Percentiles rank a stretch among this genome's conserved stretches.
These are phyloP conservation scores for Drosophila pachea DNA, from an alignment of 1,140 invertebrate species.

Conservation along the genomic window DNA sequence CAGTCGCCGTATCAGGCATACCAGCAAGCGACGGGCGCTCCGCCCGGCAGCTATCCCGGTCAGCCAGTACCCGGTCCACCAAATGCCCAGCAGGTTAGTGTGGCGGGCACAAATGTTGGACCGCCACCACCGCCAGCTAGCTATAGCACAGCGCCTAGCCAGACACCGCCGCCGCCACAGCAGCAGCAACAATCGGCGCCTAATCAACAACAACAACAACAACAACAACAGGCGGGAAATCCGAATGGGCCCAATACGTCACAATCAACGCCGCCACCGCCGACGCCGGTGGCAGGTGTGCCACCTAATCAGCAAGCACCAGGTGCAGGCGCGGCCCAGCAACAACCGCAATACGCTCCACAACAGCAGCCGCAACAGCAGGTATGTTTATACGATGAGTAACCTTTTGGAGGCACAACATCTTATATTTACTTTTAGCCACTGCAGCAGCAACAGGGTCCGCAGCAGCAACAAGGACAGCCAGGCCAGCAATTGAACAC, in stretches of 20 bases:
- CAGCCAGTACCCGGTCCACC: slow-evolving; percentile 35
- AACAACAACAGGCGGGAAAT: slow-evolving; percentile 54
- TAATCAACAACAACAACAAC: slow-evolving; percentile 47
- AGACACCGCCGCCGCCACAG: slow-evolving; percentile 69
- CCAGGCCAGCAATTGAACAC: slow-evolving; percentile 35
- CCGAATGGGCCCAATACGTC: slow-evolving; percentile 72
- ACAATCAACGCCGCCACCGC: slow-evolving; percentile 71
- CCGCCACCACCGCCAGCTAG: slow-evolving; percentile 61
- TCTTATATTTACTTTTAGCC: slow-evolving; percentile 19
- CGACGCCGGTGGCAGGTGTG: slow-evolving; percentile 28
- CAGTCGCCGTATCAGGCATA: slow-evolving; percentile 72
- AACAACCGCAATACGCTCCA: slow-evolving; percentile 63
- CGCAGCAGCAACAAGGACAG: slow-evolving; percentile 60
- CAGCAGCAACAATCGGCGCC: slow-evolving; percentile 37
- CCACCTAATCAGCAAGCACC: slow-evolving; percentile 51
- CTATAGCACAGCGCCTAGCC: slow-evolving; percentile 73
- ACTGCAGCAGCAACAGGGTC: slow-evolving; percentile 64
- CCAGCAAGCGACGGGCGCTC: slow-evolving; percentile 56
- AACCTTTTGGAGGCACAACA: not conserved
- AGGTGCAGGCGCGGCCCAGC: slow-evolving; percentile 21
- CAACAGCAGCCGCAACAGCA: slow-evolving; percentile 67
- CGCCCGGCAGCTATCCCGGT: slow-evolving; percentile 61
- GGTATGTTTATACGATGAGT: slow-evolving; percentile 1
- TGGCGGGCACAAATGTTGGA: slow-evolving; percentile 44
- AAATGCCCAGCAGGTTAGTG: slow-evolving; percentile 39